A percentile compares a stretch with the other conserved stretches of the same genome.
Conservation (phyloP, 2,797 vertebrate genomes). For the Oreortyx pictus region DNA sequence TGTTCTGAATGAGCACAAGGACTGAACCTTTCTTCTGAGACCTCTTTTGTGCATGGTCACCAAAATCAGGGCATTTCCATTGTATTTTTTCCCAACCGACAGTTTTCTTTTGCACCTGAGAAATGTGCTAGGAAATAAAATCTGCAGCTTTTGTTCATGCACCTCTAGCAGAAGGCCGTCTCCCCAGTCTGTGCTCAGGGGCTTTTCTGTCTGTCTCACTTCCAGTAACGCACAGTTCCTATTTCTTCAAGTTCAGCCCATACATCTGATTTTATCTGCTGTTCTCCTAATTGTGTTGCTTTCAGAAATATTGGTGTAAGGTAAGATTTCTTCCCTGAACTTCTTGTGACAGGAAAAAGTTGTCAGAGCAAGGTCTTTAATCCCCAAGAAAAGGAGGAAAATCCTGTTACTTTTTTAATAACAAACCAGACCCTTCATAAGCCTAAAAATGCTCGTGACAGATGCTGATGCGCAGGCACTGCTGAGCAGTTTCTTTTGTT, state of each 20-base stretch:
- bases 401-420: neutral
- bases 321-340: neutral
- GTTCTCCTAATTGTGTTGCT: neutral
- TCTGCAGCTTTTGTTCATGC: neutral
- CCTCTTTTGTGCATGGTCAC: neutral
- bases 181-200: neutral
- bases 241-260: neutral
- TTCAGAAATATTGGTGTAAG: neutral
- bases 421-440: neutral
- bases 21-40: neutral
- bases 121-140: neutral
- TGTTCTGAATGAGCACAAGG: slow-evolving; percentile 9
- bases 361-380: neutral
- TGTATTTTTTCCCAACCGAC: neutral
- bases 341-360: neutral
- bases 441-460: neutral
- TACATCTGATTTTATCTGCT: neutral
- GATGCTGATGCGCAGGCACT: neutral
- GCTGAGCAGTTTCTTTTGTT: slow-evolving; percentile 25
- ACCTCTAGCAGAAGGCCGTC: neutral
- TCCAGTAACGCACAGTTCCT: neutral
- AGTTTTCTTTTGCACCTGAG: neutral
- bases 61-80: neutral
- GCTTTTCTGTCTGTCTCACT: neutral
- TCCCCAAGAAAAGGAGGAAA: neutral